Percentiles rank a stretch among this genome's conserved stretches.
These are phyloP conservation scores for Geophilus truncorum DNA, from an alignment of 2,888 invertebrate species.

Conservation along the genomic window DNA sequence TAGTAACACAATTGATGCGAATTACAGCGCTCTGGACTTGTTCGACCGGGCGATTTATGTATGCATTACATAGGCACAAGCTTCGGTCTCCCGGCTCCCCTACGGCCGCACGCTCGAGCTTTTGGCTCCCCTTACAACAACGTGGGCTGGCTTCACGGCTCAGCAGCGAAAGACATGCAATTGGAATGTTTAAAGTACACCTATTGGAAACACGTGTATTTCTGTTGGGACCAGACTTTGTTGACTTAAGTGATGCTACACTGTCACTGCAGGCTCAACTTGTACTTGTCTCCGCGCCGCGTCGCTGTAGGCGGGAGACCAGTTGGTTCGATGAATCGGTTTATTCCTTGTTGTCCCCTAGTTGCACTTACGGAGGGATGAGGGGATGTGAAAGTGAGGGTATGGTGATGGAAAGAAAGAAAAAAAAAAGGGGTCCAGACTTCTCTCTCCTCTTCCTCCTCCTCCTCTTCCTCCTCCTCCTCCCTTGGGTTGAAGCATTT, in stretches of 20 bases:
- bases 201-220: not conserved
- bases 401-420: not conserved
- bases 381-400: not conserved
- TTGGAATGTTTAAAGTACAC: not conserved
- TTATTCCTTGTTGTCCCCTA: not conserved
- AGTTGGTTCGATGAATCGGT: slow-evolving; percentile 1
- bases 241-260: not conserved
- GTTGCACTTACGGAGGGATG: slow-evolving; percentile 16
- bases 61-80: not conserved
- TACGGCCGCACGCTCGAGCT: not conserved
- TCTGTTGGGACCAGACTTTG: not conserved
- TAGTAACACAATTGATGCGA: slow-evolving; percentile 16
- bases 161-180: not conserved
- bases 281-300: not conserved
- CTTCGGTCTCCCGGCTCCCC: not conserved
- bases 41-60: slow-evolving; percentile 13
- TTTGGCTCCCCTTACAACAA: not conserved
- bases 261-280: not conserved
- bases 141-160: not conserved
- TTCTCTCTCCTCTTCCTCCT: no score
- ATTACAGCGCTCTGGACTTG: not conserved
- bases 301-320: not conserved
- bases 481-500: slow-evolving; percentile 6
- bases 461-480: not conserved
- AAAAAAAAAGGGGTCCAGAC: not conserved